phyloP scores from a whole-genome alignment of 2,113 vertebrate species.

The Leptocoma aspasia region DNA sequence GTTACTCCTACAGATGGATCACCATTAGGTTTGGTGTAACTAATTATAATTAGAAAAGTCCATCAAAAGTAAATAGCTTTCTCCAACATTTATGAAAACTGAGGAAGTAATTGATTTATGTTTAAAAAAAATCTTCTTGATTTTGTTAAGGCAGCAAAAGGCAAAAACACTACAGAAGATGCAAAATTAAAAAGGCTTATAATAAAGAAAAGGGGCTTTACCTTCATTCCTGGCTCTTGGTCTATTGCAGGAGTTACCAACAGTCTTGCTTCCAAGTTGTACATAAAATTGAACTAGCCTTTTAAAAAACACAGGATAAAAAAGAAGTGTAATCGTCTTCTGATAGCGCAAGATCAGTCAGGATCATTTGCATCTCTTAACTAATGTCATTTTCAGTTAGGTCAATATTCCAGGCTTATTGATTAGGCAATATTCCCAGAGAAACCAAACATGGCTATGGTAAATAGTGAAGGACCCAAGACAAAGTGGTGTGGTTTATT shows the following conservation, averaged over 20 bases:
- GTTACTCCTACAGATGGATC: background rate
- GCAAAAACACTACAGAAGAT: background rate
- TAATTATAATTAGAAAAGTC: background rate
- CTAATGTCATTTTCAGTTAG: background rate
- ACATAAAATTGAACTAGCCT: constrained; percentile 96
- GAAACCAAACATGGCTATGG: background rate
- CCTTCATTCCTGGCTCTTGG: constrained; percentile 95
- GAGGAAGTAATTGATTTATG: background rate
- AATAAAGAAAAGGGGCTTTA: constrained; percentile 58
- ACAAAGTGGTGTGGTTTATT: background rate
- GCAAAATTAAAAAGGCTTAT: background rate
- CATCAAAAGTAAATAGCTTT: background rate
- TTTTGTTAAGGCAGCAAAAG: background rate
- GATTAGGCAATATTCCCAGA: background rate
- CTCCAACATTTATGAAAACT: background rate
- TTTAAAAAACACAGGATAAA: background rate
- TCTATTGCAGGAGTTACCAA: constrained; percentile 87
- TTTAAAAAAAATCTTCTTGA: background rate
- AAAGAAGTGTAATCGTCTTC: background rate
- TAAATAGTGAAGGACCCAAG: background rate
- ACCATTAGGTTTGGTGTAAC: background rate
- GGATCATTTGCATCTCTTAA: background rate
- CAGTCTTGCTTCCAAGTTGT: constrained; percentile 91
- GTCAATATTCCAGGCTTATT: background rate
- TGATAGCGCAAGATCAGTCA: background rate